A percentile compares a stretch with the other conserved stretches of the same genome.
phyloP scores from a whole-genome alignment of 1,140 invertebrate genomes.

The Drosophila subpulchrella region DNA sequence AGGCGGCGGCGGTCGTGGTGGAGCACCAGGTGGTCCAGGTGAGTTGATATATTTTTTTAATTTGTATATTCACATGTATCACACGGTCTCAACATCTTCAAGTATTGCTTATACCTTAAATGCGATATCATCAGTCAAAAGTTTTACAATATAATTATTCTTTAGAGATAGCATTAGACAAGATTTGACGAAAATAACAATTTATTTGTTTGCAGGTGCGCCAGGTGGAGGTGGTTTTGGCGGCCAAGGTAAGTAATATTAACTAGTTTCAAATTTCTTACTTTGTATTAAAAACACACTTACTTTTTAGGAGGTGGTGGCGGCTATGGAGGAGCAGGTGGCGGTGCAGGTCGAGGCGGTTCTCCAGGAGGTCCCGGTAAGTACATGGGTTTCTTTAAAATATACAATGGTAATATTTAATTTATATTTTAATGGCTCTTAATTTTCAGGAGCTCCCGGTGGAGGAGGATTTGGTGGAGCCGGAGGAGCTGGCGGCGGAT shows the following conservation, averaged over 20 bases:
- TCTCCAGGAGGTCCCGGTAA: background rate
- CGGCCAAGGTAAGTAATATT: background rate
- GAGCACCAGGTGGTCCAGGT: slow-evolving; percentile 24
- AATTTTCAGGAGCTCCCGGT: slow-evolving; percentile 24
- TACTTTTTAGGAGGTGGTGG: background rate
- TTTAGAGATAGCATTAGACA: too few relatives aligned
- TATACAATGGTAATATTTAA: too few relatives aligned
- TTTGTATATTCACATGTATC: too few relatives aligned
- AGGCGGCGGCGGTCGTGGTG: slow-evolving; percentile 34
- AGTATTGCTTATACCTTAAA: too few relatives aligned
- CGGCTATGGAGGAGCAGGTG: background rate
- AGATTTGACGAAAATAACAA: too few relatives aligned
- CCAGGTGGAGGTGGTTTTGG: slow-evolving; percentile 15
- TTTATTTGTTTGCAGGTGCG: background rate
- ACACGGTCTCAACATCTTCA: too few relatives aligned
- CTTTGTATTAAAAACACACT: background rate
- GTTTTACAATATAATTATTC: too few relatives aligned
- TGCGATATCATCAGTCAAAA: too few relatives aligned
- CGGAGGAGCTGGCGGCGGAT: too few relatives aligned
- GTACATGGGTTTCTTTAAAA: background rate
- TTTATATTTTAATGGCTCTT: too few relatives aligned
- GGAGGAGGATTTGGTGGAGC: slow-evolving; percentile 46
- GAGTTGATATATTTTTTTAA: background rate
- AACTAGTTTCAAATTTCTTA: background rate
- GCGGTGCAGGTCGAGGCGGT: background rate